These are phyloP conservation scores for Mixornis gularis DNA, from an alignment of 2,113 vertebrate species.

Conservation along the genomic window DNA sequence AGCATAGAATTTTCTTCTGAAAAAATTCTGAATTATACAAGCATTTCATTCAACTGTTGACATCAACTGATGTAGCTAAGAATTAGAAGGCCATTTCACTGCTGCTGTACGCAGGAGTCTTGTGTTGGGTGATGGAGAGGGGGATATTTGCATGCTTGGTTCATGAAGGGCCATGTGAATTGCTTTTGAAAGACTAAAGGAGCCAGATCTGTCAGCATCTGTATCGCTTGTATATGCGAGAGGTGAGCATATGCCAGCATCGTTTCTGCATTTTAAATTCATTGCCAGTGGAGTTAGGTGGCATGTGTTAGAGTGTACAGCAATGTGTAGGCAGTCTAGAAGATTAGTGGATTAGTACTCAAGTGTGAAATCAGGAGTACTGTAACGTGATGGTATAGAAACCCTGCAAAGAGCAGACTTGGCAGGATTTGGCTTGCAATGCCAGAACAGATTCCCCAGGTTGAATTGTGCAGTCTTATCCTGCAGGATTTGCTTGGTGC, in stretches of 20 bases:
- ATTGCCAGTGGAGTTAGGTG: background rate
- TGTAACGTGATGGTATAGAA: background rate
- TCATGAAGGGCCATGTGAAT: background rate
- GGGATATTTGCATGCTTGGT: background rate
- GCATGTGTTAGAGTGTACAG: background rate
- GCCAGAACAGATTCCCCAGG: background rate
- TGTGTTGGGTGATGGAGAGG: background rate
- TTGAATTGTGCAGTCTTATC: background rate
- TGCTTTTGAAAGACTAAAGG: background rate
- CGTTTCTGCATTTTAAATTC: background rate
- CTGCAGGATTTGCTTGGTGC: background rate
- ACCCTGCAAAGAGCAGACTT: conserved; percentile 5
- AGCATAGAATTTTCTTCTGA: background rate
- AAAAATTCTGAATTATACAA: background rate
- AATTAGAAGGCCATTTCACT: background rate
- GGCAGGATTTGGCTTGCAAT: background rate
- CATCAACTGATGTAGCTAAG: background rate
- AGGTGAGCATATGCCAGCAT: background rate
- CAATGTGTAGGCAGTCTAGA: conserved; percentile 9
- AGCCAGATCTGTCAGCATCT: background rate
- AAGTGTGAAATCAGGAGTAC: conserved; percentile 28
- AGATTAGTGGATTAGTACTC: conserved; percentile 39
- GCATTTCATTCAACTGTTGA: background rate
- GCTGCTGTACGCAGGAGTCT: background rate
- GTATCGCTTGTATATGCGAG: background rate